Evolutionary conservation across 1,140 invertebrate species (phyloP).

Genomic region (Pararge aegeria): DNA sequence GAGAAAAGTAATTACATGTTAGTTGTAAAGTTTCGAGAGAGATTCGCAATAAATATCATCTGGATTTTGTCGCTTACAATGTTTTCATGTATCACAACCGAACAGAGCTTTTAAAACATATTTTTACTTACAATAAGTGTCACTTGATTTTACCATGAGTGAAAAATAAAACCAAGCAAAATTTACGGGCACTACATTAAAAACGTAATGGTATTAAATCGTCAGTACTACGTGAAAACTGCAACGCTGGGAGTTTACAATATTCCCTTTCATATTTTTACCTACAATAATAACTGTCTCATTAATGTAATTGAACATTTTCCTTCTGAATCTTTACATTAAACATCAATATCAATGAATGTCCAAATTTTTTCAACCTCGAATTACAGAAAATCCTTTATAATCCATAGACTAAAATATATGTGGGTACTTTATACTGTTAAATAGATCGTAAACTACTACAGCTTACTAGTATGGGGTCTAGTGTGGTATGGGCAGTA

Average conservation of each 20-base stretch:
- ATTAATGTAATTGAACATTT: constrained; percentile 45
- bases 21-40: too few species aligned
- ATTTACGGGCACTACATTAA: constrained; percentile 50
- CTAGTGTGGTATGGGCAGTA: too few species aligned
- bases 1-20: too few species aligned
- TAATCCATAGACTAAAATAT: too few species aligned
- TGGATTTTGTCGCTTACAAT: neutral
- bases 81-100: neutral
- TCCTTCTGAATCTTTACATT: constrained; percentile 28
- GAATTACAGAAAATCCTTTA: neutral
- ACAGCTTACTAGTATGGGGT: too few species aligned
- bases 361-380: constrained; percentile 4
- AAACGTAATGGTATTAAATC: constrained; percentile 52
- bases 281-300: constrained; percentile 15
- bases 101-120: constrained; percentile 1
- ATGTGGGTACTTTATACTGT: too few species aligned
- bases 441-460: too few species aligned
- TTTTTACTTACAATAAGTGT: constrained; percentile 3
- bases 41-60: too few species aligned
- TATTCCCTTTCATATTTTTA: constrained; percentile 22
- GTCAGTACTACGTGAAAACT: constrained; percentile 44
- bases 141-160: constrained; percentile 23
- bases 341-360: constrained; percentile 30
- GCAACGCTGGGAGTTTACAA: constrained; percentile 35
- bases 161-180: constrained; percentile 46